These are phyloP conservation scores for Drosophila eugracilis DNA, from an alignment of 1,140 invertebrate genomes.

Conservation along the genomic window DNA sequence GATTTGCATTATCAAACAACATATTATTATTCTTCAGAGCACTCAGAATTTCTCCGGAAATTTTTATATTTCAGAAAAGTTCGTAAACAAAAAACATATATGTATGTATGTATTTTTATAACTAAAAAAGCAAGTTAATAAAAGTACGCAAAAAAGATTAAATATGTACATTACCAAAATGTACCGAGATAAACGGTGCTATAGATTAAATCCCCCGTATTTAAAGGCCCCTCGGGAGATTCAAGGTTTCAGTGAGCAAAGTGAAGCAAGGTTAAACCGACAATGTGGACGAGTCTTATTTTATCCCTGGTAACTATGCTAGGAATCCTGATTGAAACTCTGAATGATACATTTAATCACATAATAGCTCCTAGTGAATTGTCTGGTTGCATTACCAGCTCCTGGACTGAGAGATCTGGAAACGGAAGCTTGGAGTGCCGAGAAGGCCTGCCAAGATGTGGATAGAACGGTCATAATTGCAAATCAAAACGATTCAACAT, in stretches of 20 bases:
- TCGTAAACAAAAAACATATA: neutral
- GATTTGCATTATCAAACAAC: neutral
- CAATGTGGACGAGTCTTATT: constrained; percentile 28
- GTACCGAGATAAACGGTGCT: constrained; percentile 24
- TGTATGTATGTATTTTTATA: constrained; percentile 1
- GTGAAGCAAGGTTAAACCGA: constrained; percentile 16
- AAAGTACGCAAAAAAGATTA: constrained; percentile 23
- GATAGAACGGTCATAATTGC: neutral
- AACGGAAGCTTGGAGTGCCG: constrained; percentile 22
- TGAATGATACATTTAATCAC: neutral
- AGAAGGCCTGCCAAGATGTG: constrained; percentile 13
- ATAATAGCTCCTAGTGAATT: constrained; percentile 11
- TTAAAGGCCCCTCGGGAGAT: constrained; percentile 13
- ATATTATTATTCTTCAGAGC: neutral
- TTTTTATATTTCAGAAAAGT: constrained; percentile 15
- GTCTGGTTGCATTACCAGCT: constrained; percentile 8
- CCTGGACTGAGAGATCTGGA: neutral
- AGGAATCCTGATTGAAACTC: neutral
- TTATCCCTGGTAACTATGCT: constrained; percentile 19
- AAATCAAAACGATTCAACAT: constrained; percentile 47
- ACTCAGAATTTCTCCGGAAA: neutral
- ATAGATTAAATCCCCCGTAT: constrained; percentile 23
- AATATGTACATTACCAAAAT: constrained; percentile 3
- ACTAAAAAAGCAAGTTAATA: constrained; percentile 10
- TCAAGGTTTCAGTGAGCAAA: constrained; percentile 35